Base-by-base conservation (phyloP, 2,888 invertebrate species). In the Caenorhabditis sulstoni region DNA sequence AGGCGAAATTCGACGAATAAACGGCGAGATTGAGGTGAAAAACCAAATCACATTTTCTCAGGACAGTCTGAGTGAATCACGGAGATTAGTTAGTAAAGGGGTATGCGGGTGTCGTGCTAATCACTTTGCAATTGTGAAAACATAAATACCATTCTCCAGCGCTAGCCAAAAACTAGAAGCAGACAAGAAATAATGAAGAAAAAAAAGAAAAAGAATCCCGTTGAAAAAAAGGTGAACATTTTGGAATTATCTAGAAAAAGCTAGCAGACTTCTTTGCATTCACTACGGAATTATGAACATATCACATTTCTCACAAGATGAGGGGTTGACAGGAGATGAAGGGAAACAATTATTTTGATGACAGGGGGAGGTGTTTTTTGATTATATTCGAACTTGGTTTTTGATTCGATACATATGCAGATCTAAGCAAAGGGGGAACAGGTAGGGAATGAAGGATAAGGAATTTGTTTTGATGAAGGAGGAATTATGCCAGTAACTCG, bases 271-370 rank as follows among this genome's bases (percentile, higher is more conserved):
- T 59, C 9, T 35, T 29, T 35, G 35, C 16, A 61, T 23, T 50
- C 44, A 49, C 64, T 64, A 71, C 55, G 61, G 58, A 73, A 73
- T 73, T 73, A 73, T 73, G 73, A 73, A 73, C 58, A 73, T 73
- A 73, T 73, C 73, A 73, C 73, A 73, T 52, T 20, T 57, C 22
- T 41, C 20, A 58, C 47, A 64, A 73, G 18, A 55, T 22, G 55
- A 37, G 18, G 47, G 14, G 35, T 23, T 11, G 20, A n/a, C n/a
- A n/a, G n/a, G n/a, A 23, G 22, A 35, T n/a, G 53, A 53, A 20
- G 37, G 41, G 23, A 23, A 8, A 29, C 29, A 29, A 7, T 29
- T 29, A 5, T 29, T 29, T 29, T 29, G 11, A 29, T 23, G 12
- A 41, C 11, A 18, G 18, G 5, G 11, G 57, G 37, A 37, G 2